Evolutionary conservation across 35 echinoderm and acorn worm genomes (phyloP).

Genomic region (Hemicentrotus pulcherrimus): DNA sequence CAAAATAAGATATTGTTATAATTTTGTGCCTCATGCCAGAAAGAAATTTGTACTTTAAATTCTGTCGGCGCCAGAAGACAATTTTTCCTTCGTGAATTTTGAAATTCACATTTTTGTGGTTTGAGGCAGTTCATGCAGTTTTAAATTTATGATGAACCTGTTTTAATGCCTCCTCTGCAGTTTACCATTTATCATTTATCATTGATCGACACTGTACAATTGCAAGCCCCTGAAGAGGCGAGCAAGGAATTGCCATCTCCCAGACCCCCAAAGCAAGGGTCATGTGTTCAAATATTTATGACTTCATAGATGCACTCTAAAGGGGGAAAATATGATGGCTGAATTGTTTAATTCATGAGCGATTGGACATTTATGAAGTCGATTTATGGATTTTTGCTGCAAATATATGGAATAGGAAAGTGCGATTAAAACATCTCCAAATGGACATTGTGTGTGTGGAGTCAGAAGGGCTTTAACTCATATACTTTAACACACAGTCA

Average conservation of each 20-base stretch:
- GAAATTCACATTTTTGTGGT: too few species aligned
- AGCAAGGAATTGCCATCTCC: neutral
- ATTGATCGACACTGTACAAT: neutral
- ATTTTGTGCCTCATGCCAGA: too few species aligned
- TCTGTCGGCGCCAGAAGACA: too few species aligned
- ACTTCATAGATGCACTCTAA: neutral
- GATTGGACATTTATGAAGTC: neutral
- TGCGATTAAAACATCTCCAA: neutral
- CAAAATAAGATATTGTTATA: too few species aligned
- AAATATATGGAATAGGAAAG: neutral
- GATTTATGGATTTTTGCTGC: neutral
- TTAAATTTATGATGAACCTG: too few species aligned
- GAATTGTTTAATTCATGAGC: slow-evolving; percentile 19
- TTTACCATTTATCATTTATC: neutral
- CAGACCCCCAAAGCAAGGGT: neutral
- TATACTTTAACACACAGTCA: too few species aligned
- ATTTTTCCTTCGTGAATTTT: too few species aligned
- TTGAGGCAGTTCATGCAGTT: too few species aligned
- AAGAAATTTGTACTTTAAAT: too few species aligned
- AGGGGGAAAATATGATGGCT: neutral
- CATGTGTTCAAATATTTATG: neutral
- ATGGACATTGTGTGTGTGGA: neutral
- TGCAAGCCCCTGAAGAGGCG: neutral
- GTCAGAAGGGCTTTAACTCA: too few species aligned
- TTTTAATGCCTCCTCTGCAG: neutral